Percentiles rank a stretch among this genome's conserved stretches.
These are phyloP conservation scores for Drosophila erecta DNA, from an alignment of 1,140 invertebrate species.

Conservation along the genomic window DNA sequence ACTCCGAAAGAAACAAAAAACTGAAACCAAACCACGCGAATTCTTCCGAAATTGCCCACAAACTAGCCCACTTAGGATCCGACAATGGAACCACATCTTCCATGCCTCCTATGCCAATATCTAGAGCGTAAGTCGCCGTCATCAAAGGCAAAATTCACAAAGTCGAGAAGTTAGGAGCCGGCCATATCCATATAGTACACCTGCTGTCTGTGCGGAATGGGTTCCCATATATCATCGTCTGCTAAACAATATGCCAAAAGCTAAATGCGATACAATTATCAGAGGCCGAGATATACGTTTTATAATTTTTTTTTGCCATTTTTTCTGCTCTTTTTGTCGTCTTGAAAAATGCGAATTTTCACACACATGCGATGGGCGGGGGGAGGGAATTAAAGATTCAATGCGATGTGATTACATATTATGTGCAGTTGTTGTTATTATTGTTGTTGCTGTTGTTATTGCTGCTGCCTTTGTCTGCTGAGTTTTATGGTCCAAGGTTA, in stretches of 20 bases:
- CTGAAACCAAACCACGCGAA: constrained; percentile 55
- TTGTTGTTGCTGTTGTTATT: constrained; percentile 23
- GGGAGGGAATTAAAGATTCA: constrained; percentile 65
- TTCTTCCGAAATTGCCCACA: constrained; percentile 75
- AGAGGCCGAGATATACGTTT: constrained; percentile 61
- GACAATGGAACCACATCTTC: constrained; percentile 56
- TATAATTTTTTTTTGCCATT: constrained; percentile 35
- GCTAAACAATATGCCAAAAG: constrained; percentile 76
- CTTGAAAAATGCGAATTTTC: constrained; percentile 71
- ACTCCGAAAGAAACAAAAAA: constrained; percentile 9
- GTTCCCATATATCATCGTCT: constrained; percentile 65
- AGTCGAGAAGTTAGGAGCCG: constrained; percentile 5
- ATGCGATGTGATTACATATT: constrained; percentile 81
- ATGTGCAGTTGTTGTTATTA: constrained; percentile 35
- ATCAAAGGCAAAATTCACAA: constrained; percentile 38
- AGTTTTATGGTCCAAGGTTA: constrained; percentile 84
- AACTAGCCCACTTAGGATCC: constrained; percentile 71
- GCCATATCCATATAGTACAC: constrained; percentile 32
- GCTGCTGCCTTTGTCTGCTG: constrained; percentile 59
- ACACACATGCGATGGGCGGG: constrained; percentile 58
- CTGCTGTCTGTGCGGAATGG: constrained; percentile 42
- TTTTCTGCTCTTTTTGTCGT: constrained; percentile 24
- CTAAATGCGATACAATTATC: constrained; percentile 80
- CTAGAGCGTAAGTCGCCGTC: constrained; percentile 41
- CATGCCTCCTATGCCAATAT: constrained; percentile 27